Percentiles rank a stretch among this genome's conserved stretches.
phyloP scores from a whole-genome alignment of 2,888 invertebrate genomes.

The Acanthosepion esculentum region DNA sequence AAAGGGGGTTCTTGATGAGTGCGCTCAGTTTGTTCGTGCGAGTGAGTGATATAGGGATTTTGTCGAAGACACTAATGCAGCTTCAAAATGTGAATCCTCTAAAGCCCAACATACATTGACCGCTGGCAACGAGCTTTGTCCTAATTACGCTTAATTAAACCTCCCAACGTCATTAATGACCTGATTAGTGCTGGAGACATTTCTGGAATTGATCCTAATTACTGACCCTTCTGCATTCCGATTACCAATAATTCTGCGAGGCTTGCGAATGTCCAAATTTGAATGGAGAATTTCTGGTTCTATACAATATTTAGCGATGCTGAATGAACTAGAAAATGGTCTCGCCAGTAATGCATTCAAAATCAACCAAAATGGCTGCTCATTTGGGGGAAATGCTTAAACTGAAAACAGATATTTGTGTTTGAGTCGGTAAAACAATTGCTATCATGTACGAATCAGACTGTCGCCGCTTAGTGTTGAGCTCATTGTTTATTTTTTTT shows the following conservation, averaged over 20 bases:
- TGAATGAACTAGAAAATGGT: background rate
- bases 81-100: too few species aligned
- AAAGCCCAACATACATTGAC: background rate
- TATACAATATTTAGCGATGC: background rate
- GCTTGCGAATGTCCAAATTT: background rate
- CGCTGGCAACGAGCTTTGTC: background rate
- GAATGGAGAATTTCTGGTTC: background rate
- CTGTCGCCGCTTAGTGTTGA: too few species aligned
- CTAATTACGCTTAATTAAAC: slow-evolving; percentile 33
- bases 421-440: too few species aligned
- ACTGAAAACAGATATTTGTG: background rate
- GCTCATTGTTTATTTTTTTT: too few species aligned
- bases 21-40: too few species aligned
- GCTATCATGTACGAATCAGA: too few species aligned
- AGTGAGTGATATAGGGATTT: too few species aligned
- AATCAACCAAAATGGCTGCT: too few species aligned
- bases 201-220: slow-evolving; percentile 21
- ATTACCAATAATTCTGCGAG: background rate
- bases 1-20: too few species aligned
- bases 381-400: too few species aligned
- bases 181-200: background rate
- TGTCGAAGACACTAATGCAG: too few species aligned
- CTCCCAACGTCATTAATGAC: background rate
- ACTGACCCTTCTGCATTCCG: background rate
- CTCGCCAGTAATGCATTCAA: background rate